Evolutionary conservation across 2,113 vertebrate species (phyloP), one percentile per base, ranked within the genome.

Genomic region (Muntiacus muntjak): DNA sequence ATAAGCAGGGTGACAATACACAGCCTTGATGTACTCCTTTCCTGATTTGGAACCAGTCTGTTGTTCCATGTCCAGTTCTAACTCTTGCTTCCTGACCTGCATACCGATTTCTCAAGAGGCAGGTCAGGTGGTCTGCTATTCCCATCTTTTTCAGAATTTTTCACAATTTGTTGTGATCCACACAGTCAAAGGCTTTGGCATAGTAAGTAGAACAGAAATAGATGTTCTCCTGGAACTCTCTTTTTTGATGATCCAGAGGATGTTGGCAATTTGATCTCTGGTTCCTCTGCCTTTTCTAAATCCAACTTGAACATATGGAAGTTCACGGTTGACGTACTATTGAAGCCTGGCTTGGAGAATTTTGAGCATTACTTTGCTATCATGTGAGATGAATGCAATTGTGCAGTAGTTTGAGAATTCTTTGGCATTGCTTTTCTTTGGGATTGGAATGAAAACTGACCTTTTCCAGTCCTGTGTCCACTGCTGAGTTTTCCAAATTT

Each of bases 291-390:
- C 28, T 33, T 62, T 15, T 33, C 60, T 62, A 30, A 62, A 62
- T 3, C 6, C 28, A 15, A 13, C 60, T 62, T 62, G 28, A 33
- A 62, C 60, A 62, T 62, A 3, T 33, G 60, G 6, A 62, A 62
- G 14, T 62, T 62, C 60, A 33, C 1, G 0, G 28, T 16, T 62
- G 13, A 62, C 6, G 0, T 62, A 33, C 14, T 33, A 30, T 6
- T 62, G 60, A 7, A 62, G 60, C 14, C 14, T 33, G 13, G 60
- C 28, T 62, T 62, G 3, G 60, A 62, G 28, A 62, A 16, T 33
- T 62, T 62, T 62, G 28, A 33, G 28, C 60, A 62, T 62, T 62
- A 33, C 60, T 62, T 62, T 16, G 7, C 28, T 62, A 62, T 28
- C 14, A 0, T 62, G 28, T 62, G 60, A 62, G 60, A 33, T 62